These are phyloP conservation scores for Drosophila parthenogenetica DNA, from an alignment of 2,888 invertebrate species.

Conservation along the genomic window DNA sequence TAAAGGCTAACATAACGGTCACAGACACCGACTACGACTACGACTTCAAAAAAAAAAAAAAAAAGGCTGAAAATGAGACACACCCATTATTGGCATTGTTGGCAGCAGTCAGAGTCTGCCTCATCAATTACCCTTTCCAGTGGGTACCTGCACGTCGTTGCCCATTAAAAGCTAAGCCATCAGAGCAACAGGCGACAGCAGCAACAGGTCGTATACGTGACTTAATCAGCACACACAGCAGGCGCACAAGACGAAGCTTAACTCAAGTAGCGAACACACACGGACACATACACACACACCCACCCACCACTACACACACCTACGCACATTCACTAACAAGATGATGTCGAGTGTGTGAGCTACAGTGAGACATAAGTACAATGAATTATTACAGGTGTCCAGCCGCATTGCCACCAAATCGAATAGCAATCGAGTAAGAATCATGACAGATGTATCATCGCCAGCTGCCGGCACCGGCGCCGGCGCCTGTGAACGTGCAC, in stretches of 20 bases:
- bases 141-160: conserved; percentile 36
- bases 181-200: conserved; percentile 49
- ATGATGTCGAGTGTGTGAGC: conserved; percentile 15
- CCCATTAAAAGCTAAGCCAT: conserved; percentile 48
- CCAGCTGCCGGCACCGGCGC: conserved; percentile 56
- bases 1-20: conserved; percentile 38
- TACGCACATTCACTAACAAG: conserved; percentile 23
- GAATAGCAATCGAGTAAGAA: conserved; percentile 41
- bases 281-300: background rate
- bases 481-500: conserved; percentile 46
- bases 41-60: no score
- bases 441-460: conserved; percentile 79
- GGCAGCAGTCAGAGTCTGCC: conserved; percentile 37
- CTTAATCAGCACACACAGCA: conserved; percentile 58
- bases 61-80: conserved; percentile 31
- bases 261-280: conserved; percentile 11
- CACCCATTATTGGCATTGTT: conserved; percentile 10
- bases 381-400: conserved; percentile 51
- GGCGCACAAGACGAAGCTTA: conserved; percentile 32
- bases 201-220: conserved; percentile 63
- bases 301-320: background rate
- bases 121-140: conserved; percentile 62
- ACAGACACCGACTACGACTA: conserved; percentile 10
- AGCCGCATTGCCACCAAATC: conserved; percentile 11
- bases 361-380: conserved; percentile 17